Conservation (phyloP, 2,888 invertebrate species). For the Galerucella nymphaeae region DNA sequence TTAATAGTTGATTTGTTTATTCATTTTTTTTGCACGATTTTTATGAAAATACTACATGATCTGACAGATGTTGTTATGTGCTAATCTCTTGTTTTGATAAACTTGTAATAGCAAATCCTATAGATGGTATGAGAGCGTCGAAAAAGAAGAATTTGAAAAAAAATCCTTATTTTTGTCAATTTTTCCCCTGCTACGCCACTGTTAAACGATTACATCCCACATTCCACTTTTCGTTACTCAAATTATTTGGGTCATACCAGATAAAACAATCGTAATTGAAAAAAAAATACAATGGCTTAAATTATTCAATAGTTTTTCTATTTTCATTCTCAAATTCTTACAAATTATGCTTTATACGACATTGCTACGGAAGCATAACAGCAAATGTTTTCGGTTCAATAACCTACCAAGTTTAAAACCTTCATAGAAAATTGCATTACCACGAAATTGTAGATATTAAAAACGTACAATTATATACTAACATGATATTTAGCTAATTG, state of each 20-base stretch:
- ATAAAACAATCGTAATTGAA: neutral
- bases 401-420: constrained; percentile 16
- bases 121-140: no score
- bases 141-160: no score
- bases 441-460: constrained; percentile 6
- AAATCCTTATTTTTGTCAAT: neutral
- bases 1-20: no score
- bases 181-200: neutral
- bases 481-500: neutral
- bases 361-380: constrained; percentile 27
- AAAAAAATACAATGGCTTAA: neutral
- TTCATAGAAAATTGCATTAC: constrained; percentile 7
- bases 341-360: constrained; percentile 20
- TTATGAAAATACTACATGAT: no score
- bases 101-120: no score
- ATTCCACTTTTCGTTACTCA: neutral
- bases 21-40: no score
- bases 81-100: no score
- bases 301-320: neutral
- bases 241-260: neutral
- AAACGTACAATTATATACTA: constrained; percentile 10
- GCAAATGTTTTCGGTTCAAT: constrained; percentile 20
- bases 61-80: no score
- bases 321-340: neutral
- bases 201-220: neutral